These are phyloP conservation scores for Saccostrea cuccullata DNA, from an alignment of 1,140 invertebrate species.

Conservation along the genomic window DNA sequence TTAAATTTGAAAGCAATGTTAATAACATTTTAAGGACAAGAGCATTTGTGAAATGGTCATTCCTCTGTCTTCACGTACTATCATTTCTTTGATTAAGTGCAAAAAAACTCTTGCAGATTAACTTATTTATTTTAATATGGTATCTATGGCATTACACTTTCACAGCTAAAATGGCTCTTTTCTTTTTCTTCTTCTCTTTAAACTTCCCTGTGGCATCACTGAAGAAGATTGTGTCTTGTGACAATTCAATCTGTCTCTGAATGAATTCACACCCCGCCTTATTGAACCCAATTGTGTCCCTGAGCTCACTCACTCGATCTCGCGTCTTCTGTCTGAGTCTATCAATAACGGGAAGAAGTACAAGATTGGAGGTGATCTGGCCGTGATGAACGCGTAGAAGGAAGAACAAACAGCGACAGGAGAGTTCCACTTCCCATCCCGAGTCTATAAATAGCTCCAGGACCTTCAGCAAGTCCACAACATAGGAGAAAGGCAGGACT, in stretches of 20 bases:
- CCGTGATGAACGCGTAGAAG: slow-evolving; percentile 91
- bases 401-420: slow-evolving; percentile 87
- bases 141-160: slow-evolving; percentile 61
- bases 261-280: slow-evolving; percentile 89
- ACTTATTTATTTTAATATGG: neutral
- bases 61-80: too few species aligned
- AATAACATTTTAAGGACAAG: too few species aligned
- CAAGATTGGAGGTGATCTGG: slow-evolving; percentile 86
- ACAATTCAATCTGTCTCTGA: slow-evolving; percentile 87
- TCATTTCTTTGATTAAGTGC: too few species aligned
- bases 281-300: slow-evolving; percentile 92
- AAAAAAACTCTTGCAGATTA: neutral
- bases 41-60: too few species aligned
- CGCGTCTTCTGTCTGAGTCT: slow-evolving; percentile 83
- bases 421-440: slow-evolving; percentile 87
- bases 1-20: too few species aligned
- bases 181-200: slow-evolving; percentile 84
- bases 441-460: slow-evolving; percentile 83
- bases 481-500: slow-evolving; percentile 89
- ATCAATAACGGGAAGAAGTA: slow-evolving; percentile 85
- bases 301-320: slow-evolving; percentile 82
- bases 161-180: slow-evolving; percentile 80
- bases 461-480: slow-evolving; percentile 87
- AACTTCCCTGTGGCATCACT: slow-evolving; percentile 86
- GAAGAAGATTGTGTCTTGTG: slow-evolving; percentile 90